Evolutionary conservation across 2,113 vertebrate species (phyloP).

Genomic region (Scomber scombrus): DNA sequence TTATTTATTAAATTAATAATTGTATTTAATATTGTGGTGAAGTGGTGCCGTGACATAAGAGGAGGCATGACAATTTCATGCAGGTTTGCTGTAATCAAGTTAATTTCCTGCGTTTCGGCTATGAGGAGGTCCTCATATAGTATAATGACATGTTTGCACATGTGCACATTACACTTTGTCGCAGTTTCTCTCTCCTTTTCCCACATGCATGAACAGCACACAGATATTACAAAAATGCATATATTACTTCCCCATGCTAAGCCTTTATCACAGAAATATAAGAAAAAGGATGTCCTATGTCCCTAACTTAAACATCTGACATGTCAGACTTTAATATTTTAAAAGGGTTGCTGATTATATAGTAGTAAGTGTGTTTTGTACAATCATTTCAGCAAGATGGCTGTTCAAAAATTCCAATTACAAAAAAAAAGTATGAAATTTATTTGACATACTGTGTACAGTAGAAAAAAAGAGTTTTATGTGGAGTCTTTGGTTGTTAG

Average conservation of each 20-base stretch:
- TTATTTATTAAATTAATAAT: background rate
- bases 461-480: too few species aligned
- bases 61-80: conserved; percentile 34
- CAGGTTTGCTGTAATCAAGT: conserved; percentile 11
- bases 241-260: background rate
- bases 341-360: too few species aligned
- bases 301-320: too few species aligned
- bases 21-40: background rate
- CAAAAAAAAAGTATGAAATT: too few species aligned
- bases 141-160: conserved; percentile 4
- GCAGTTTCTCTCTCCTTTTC: background rate
- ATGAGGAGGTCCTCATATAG: background rate
- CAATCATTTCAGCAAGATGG: too few species aligned
- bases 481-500: too few species aligned
- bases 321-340: too few species aligned
- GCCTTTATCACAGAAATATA: too few species aligned
- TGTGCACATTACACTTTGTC: background rate
- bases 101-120: conserved; percentile 16
- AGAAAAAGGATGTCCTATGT: too few species aligned
- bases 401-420: too few species aligned
- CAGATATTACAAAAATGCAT: background rate
- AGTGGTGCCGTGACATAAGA: conserved; percentile 13
- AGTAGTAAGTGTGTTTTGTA: too few species aligned
- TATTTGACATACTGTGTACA: too few species aligned
- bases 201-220: background rate